These are phyloP conservation scores for Pterobdella sp. DNA, from an alignment of 2,888 invertebrate genomes.

Conservation along the genomic window DNA sequence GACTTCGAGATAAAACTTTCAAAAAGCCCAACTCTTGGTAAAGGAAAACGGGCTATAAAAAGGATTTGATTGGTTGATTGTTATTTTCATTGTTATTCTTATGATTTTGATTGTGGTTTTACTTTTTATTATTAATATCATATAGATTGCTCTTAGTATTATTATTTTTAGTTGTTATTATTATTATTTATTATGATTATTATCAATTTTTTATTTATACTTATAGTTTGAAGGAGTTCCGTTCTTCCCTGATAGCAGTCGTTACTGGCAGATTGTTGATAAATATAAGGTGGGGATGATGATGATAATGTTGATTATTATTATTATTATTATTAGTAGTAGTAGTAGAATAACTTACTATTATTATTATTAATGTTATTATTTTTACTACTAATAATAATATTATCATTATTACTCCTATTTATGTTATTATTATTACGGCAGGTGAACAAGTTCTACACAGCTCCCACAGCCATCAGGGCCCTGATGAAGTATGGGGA, in stretches of 20 bases:
- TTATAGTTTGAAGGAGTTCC: conserved; percentile 78
- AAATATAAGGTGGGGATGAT: conserved; percentile 66
- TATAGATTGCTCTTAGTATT: not conserved
- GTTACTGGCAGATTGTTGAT: conserved; percentile 84
- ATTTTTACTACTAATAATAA: too few relatives aligned
- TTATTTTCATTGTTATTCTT: not conserved
- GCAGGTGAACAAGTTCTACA: conserved; percentile 83
- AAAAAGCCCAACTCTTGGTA: too few relatives aligned
- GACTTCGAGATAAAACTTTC: too few relatives aligned
- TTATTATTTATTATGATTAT: not conserved
- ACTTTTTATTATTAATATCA: not conserved
- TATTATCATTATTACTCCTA: too few relatives aligned
- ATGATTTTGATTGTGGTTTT: not conserved
- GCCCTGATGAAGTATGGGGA: conserved; percentile 91
- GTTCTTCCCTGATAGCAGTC: conserved; percentile 81
- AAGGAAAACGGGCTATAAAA: too few relatives aligned
- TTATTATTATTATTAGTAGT: conserved; percentile 55
- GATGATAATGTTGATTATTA: not conserved
- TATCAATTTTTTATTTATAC: not conserved
- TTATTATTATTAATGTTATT: too few relatives aligned
- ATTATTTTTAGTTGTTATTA: not conserved
- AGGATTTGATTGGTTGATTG: too few relatives aligned
- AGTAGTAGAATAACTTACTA: too few relatives aligned
- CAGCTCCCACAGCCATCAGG: conserved; percentile 93
- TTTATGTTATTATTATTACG: too few relatives aligned